Base-by-base conservation (phyloP, 2,888 invertebrate genomes). In the Acrobasis repandana region DNA sequence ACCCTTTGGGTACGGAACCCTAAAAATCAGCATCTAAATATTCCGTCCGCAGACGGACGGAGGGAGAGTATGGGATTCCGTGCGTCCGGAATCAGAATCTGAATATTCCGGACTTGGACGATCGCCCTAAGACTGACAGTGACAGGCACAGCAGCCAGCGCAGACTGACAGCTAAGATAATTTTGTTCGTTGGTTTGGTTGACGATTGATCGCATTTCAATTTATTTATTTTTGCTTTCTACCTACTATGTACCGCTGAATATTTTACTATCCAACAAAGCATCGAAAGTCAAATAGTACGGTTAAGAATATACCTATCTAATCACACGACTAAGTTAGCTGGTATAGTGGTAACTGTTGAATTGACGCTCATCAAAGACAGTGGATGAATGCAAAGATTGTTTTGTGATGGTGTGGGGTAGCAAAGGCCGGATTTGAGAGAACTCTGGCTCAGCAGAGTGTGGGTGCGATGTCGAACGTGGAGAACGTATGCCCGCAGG, bases 401-500 rank as follows among this genome's bases (percentile, higher is more conserved):
- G 18, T 50, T 38, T 38, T 38, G 36, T 38, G 36, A 48, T 34
- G 47, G 14, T 50, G 16, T 28, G 50, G 36, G 38, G 50, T 3
- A 15, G 43, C 49, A 38, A n/a, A 16, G 3, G 4, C 6, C n/a
- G 38, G 43, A 57, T 36, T 56, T 59, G 60, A 57, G 52, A 52
- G 34, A 61, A 34, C 36, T 58, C 48, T 57, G 61, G 59, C 60
- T 61, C 36, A 50, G 49, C 34, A 33, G 56, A 36, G 48, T 14
- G 54, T 28, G 38, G 60, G 61, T 52, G 62, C 5, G 65, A 96
- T 96, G 94, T 97, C 97, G 73, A 97, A 97, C 92, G 96, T 97
- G 73, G 98, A 98, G 93, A 98, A 98, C 93, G 93, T 98, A 76
- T 97, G 98, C 66, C 98, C 98, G 67, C 98, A 98, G 93, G 96